Evolutionary conservation across 2,888 invertebrate genomes (phyloP).

Genomic region (Cremastinae sp.): DNA sequence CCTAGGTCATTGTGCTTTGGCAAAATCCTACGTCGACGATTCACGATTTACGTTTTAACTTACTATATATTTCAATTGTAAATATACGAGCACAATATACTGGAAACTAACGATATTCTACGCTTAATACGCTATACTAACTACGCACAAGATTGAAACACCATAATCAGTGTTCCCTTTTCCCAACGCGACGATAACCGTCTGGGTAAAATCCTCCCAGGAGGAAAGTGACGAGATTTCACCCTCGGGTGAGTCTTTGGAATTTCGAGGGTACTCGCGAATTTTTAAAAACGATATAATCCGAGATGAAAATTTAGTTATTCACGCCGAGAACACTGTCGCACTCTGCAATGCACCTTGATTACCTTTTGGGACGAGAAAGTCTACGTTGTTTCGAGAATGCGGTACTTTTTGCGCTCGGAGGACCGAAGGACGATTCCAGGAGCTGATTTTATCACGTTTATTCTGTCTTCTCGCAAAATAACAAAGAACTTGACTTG

Average conservation of each 20-base stretch:
- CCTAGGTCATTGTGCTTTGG: constrained; percentile 44
- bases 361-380: constrained; percentile 27
- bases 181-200: neutral
- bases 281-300: constrained; percentile 7
- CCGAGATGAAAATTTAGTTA: neutral
- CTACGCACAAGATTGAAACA: constrained; percentile 22
- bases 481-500: neutral
- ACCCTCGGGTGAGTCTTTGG: too few relatives aligned
- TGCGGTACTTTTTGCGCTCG: too few relatives aligned
- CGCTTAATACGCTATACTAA: constrained; percentile 34
- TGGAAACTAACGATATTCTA: constrained; percentile 6
- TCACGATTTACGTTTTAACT: constrained; percentile 37
- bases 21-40: constrained; percentile 42
- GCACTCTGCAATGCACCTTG: constrained; percentile 53
- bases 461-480: neutral
- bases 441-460: neutral
- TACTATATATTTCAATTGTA: constrained; percentile 16
- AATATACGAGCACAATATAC: constrained; percentile 23
- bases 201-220: too few relatives aligned
- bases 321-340: constrained; percentile 38
- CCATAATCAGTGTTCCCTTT: neutral
- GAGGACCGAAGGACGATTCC: neutral
- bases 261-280: neutral
- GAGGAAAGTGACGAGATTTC: neutral
- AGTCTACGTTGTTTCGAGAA: too few relatives aligned